Conservation (phyloP, 92 coral and sea anemone genomes). For the Heliopora coerulea region DNA sequence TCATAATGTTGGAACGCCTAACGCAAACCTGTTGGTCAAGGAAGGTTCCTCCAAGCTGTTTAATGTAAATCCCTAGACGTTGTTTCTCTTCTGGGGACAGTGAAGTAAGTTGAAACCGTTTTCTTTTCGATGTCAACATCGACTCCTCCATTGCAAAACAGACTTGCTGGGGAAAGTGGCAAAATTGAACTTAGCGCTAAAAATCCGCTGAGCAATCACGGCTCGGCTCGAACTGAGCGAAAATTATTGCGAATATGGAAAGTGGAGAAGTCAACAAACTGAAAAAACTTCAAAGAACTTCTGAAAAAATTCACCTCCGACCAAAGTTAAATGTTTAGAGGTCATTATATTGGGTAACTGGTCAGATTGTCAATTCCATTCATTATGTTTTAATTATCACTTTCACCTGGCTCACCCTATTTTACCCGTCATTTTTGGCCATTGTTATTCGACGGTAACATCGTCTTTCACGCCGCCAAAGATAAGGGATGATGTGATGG, state of each 20-base stretch:
- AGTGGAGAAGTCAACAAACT: not conserved
- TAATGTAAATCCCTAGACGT: conserved; percentile 59
- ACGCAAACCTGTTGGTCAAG: conserved; percentile 76
- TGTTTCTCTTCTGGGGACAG: conserved; percentile 69
- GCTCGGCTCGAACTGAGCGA: not conserved
- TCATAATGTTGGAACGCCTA: not conserved
- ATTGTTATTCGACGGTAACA: not conserved
- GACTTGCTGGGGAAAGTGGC: conserved; percentile 40
- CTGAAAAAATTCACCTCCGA: not conserved
- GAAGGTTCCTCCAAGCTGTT: conserved; percentile 80
- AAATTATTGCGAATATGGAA: not conserved
- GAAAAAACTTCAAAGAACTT: not conserved
- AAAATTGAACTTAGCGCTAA: conserved; percentile 34
- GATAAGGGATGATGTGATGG: not conserved
- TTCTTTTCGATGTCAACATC: conserved; percentile 69
- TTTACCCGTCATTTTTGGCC: not conserved
- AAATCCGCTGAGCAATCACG: not conserved
- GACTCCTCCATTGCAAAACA: conserved; percentile 8
- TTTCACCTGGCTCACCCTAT: too few relatives aligned
- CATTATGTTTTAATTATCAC: too few relatives aligned
- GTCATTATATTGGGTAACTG: not conserved
- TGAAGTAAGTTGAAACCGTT: conserved; percentile 75
- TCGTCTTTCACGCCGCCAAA: not conserved
- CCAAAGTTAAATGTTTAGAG: not conserved
- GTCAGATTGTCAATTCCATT: too few relatives aligned